Conservation (phyloP, 2,888 invertebrate species). For the Cerceris ruficornis region DNA sequence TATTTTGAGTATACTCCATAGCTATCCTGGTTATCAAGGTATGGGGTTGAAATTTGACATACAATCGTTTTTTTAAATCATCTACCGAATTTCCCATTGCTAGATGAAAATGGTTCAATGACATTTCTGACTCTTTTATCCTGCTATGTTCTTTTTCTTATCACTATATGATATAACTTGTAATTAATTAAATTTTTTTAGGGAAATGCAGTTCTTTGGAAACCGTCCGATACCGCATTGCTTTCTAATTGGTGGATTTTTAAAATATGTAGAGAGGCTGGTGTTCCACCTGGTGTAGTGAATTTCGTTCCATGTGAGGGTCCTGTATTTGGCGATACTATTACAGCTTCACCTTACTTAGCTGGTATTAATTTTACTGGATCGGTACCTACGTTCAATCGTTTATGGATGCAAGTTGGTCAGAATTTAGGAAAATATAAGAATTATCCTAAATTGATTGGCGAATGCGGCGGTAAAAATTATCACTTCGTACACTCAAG, state of each 20-base stretch:
- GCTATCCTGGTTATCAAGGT: too few species aligned
- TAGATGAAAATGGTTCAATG: too few species aligned
- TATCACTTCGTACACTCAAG: conserved; percentile 98
- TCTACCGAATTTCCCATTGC: too few species aligned
- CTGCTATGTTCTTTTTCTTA: background rate
- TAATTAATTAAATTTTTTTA: conserved; percentile 75
- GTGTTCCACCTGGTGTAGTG: conserved; percentile 97
- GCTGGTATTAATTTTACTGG: conserved; percentile 99
- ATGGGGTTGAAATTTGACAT: too few species aligned
- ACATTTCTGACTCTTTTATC: too few species aligned
- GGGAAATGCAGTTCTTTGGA: conserved; percentile 99
- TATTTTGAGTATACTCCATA: too few species aligned
- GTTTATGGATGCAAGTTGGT: conserved; percentile 96
- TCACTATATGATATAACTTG: background rate
- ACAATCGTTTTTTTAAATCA: too few species aligned
- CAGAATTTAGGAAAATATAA: conserved; percentile 91
- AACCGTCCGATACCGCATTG: conserved; percentile 98
- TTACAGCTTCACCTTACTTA: conserved; percentile 92
- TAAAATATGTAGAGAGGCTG: conserved; percentile 97
- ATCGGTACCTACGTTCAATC: conserved; percentile 97
- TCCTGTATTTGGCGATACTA: conserved; percentile 95
- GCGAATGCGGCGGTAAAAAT: conserved; percentile 99
- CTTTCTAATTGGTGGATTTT: conserved; percentile 97
- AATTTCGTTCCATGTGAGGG: conserved; percentile 99
- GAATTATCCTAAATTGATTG: conserved; percentile 96